A percentile compares a stretch with the other conserved stretches of the same genome.
phyloP scores from a whole-genome alignment of 2,113 vertebrate species.

The Mus pahari region DNA sequence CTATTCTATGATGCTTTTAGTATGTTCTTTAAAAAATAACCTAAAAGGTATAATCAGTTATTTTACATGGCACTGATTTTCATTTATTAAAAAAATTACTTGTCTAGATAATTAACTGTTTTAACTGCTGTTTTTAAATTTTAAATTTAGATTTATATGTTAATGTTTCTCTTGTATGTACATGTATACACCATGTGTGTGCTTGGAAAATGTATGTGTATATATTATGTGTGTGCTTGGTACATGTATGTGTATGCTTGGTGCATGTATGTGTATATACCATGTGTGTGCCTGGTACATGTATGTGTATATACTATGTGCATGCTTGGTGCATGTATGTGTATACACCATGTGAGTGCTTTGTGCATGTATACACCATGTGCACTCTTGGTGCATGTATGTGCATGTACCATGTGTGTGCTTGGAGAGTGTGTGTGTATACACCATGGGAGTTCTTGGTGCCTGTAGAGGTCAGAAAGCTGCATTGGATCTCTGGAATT shows the following conservation, averaged over 20 bases:
- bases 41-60: background rate
- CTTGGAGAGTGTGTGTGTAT: background rate
- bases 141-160: background rate
- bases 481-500: background rate
- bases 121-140: background rate
- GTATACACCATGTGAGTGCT: background rate
- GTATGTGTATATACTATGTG: background rate
- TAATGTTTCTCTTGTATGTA: background rate
- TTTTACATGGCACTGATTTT: constrained; percentile 29
- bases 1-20: constrained; percentile 14
- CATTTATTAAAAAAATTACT: background rate
- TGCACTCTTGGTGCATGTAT: background rate
- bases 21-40: background rate
- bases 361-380: background rate
- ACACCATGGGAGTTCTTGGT: background rate
- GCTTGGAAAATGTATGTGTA: background rate
- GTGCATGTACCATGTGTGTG: background rate
- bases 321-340: background rate
- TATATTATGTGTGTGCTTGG: background rate
- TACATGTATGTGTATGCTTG: background rate
- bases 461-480: background rate
- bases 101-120: constrained; percentile 31
- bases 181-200: background rate
- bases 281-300: background rate
- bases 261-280: background rate